Base-by-base conservation (phyloP, 2,888 invertebrate genomes). In the Callyntrura guangdongensis region DNA sequence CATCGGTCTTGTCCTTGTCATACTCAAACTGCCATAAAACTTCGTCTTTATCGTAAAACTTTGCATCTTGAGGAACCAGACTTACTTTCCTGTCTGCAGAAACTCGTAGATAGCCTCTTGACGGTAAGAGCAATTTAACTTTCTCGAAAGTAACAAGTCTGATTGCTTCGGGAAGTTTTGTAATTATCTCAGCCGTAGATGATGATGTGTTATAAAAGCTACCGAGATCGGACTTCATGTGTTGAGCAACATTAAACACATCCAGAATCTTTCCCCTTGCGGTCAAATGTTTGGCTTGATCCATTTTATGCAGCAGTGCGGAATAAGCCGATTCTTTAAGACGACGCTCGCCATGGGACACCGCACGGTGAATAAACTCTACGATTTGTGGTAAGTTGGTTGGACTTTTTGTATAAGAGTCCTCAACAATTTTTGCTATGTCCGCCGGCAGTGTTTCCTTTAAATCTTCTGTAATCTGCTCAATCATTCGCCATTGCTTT, bases 1-100 rank as follows among this genome's bases (percentile, higher is more conserved):
- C 92, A 36, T 92, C 92, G 11, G 90, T 64, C 82, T 91, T 91
- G 56, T 92, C 92, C 86, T 92, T 92, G 82, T 92, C 92, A 36
- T 91, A 92, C 36, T 92, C 92, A 83, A 92, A 92, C 9, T 81
- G 67, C 92, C 92, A 92, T 9, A 86, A 74, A 77, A 92, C 67
- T 74, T 92, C 92, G 47, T 92, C 92, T n/a, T 82, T 90, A 47
- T 91, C 91, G 61, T 89, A 92, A 56, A 92, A 92, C 17, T 88
- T 36, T 11, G 82, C 88, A 47, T 92, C 92, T 72, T 90, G 84
- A 5, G 92, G 91, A 12, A 92, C 90, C 17, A 92, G 56, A 17
- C 90, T 90, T 9, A 92, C 91, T 64, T 92, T 92, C 59, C 91
- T 22, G 56, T 92, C 92, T 0, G 91, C 81, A 8, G 86, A 85